Evolutionary conservation across 2,888 invertebrate genomes (phyloP), one percentile per base, ranked within the genome.

Genomic region (Limnephilus rhombicus): DNA sequence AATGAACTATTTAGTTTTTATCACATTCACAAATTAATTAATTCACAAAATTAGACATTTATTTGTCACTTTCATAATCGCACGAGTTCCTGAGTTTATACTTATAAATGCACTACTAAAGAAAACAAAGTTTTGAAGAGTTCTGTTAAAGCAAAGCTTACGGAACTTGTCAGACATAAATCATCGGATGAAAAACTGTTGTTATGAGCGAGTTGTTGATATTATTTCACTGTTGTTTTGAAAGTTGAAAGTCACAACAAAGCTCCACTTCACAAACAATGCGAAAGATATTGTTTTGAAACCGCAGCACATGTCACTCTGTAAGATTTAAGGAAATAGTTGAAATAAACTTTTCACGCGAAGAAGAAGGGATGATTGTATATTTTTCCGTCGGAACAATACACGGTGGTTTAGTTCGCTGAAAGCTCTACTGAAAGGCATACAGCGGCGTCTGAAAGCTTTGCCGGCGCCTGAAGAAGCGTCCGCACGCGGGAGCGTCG

Each of bases 401-500:
- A 31, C 18, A 24, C 68, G 68, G 68, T n/a, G 9, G 9, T 68
- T 24, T 85, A 85, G 85, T n/a, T 85, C 85, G 41, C 29, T 68
- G 88, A 80, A 88, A 88, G 88, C 88, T 80, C 37, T 88, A 68
- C 34, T 31, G 80, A 80, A 41, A 88, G 34, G 88, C 34, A 2
- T 83, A n/a, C 68, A 80, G 68, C 85, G 82, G 49, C 90, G 34
- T 49, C 49, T 34, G 89, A 80, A 89, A 91, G 80, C 29, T 29
- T 91, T 80, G 53, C 87, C 91, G 89, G 87, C 91, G 92, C 82
- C 68, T 83, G 41, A 68, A 80, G 80, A 81, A 45, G 93, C 93
- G 93, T 93, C 93, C 90, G 92, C 89, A 68, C 92, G 93, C 92
- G 82, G 80, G 83, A 91, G 92, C 93, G 93, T 93, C 93, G 93